Conservation (phyloP, 2,888 invertebrate species). For the Thumatha senex region DNA sequence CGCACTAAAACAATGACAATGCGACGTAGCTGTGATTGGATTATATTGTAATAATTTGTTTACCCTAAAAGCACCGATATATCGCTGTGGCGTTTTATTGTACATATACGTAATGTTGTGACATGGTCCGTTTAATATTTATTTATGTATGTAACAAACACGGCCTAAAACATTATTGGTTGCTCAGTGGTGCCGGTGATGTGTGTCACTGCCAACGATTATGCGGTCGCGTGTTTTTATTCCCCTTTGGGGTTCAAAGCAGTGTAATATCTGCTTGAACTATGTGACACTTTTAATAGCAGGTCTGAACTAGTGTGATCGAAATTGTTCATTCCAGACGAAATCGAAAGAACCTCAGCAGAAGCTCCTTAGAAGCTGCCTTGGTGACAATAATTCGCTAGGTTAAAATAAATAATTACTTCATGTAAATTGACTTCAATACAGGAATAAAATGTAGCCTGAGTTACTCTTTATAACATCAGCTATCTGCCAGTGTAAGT, state of each 20-base stretch:
- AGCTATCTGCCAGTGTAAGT: too few relatives aligned
- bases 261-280: conserved; percentile 42
- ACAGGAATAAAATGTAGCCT: too few relatives aligned
- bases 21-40: conserved; percentile 6
- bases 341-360: too few relatives aligned
- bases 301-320: background rate
- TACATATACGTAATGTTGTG: conserved; percentile 31
- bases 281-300: conserved; percentile 25
- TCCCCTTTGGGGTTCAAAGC: conserved; percentile 53
- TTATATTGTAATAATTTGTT: conserved; percentile 23
- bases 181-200: conserved; percentile 52
- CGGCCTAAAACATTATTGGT: conserved; percentile 60
- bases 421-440: too few relatives aligned
- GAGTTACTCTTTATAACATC: too few relatives aligned
- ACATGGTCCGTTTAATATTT: conserved; percentile 53
- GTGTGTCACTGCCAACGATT: conserved; percentile 74
- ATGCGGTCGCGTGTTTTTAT: conserved; percentile 60
- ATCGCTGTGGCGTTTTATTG: conserved; percentile 6
- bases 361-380: too few relatives aligned
- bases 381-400: too few relatives aligned
- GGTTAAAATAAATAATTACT: too few relatives aligned
- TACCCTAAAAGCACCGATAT: conserved; percentile 41
- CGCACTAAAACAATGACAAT: conserved; percentile 1
- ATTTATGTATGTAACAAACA: conserved; percentile 60
- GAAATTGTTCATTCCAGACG: too few relatives aligned